Percentiles rank a stretch among this genome's conserved stretches.
These are phyloP conservation scores for Mesembrinibis cayennensis DNA, from an alignment of 2,113 vertebrate species.

Conservation along the genomic window DNA sequence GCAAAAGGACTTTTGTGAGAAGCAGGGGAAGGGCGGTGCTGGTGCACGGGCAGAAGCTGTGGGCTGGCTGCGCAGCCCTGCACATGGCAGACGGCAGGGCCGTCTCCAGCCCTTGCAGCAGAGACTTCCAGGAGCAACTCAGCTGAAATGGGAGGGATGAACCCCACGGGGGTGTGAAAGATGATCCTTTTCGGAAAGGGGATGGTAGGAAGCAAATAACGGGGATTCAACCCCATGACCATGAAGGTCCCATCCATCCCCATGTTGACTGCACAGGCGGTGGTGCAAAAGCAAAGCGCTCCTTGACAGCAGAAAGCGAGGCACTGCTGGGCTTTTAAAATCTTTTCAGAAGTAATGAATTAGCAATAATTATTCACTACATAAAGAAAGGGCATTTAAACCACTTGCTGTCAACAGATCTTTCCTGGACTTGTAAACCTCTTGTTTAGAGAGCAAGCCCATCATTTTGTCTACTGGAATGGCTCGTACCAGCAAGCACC, in stretches of 20 bases:
- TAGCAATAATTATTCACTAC: neutral
- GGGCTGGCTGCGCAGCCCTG: neutral
- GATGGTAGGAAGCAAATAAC: neutral
- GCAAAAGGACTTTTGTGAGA: neutral
- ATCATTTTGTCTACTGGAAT: neutral
- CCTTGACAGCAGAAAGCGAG: neutral
- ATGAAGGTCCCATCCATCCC: neutral
- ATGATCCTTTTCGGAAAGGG: fast-evolving
- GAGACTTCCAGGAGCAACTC: neutral
- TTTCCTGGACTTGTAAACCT: neutral
- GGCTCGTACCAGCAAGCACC: neutral
- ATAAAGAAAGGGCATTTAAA: neutral
- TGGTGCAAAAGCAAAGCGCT: neutral
- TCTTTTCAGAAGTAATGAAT: neutral
- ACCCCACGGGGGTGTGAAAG: neutral
- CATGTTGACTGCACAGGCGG: fast-evolving
- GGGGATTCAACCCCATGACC: neutral
- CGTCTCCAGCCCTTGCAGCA: neutral
- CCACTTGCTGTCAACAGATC: neutral
- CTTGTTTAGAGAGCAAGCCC: neutral
- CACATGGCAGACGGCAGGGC: neutral
- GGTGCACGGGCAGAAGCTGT: neutral
- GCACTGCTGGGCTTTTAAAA: neutral
- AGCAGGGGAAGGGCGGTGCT: neutral
- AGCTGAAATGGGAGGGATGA: neutral